Base-by-base conservation (phyloP, 2,113 vertebrate genomes). In the Merops nubicus region DNA sequence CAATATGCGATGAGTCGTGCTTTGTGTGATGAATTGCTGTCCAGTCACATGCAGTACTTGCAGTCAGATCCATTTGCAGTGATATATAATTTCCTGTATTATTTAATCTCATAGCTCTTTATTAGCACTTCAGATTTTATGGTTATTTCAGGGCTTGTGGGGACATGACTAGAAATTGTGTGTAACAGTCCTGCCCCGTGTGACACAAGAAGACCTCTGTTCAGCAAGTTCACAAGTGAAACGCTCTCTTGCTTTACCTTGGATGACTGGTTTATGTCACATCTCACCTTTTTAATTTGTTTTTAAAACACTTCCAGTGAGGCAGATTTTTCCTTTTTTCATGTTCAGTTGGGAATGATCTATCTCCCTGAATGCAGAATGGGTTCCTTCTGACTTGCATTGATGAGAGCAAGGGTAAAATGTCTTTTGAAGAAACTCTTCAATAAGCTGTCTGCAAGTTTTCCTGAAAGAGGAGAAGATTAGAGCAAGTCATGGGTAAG, bases 81-180 rank as follows among this genome's bases (percentile, higher is more conserved):
- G 48, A 93, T 93, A 60, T n/a, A 88, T 95, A 0, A 69, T 93
- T 94, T 93, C 91, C 62, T 88, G 78, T 76, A 89, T 85, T 91
- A 85, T 94, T 94, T 90, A 93, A 83, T 88, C 88, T 91, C 70
- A 80, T 62, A 76, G 70, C 26, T 57, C 53, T 93, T 93, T 95
- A 93, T 97, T 95, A 95, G 43, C 36, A 72, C 36, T 62, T 85
- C 2, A 8, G 47, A 42, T 94, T 94, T 87, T 91, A 73, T 85
- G 63, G 31, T 76, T 83, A 31, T 94, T 91, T 57, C 81, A 79
- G 53, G 63, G 31, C 23, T 83, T 79, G 31, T 50, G 17, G 28
- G 11, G 36, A 79, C 78, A 91, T 64, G 85, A 85, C 48, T 72
- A 56, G 90, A 93, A 96, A 84, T 16, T 26, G 0, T 51, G 12